phyloP scores from a whole-genome alignment of 2,113 vertebrate genomes.

The Entomyzon cyanotis region DNA sequence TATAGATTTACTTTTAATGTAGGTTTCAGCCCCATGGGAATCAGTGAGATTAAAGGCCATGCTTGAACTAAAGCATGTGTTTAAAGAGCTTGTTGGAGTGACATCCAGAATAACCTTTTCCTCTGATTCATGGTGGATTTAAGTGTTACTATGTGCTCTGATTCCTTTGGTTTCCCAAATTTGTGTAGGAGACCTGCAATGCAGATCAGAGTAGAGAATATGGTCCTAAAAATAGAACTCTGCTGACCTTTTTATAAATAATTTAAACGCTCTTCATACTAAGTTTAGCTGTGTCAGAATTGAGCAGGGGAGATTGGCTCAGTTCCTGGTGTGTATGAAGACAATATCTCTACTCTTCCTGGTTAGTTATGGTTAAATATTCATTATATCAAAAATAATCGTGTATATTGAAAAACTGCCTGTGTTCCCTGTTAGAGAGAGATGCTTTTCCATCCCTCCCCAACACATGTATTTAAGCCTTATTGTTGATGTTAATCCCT shows the following conservation, averaged over 20 bases:
- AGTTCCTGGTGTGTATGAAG: neutral
- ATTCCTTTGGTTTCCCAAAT: constrained; percentile 1
- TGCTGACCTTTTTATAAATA: constrained; percentile 69
- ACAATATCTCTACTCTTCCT: neutral
- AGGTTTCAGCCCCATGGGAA: neutral
- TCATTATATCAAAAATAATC: neutral
- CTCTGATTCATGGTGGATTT: neutral
- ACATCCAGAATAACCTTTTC: neutral
- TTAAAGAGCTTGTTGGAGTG: neutral
- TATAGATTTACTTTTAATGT: neutral
- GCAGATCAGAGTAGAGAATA: constrained; percentile 45
- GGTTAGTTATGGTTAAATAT: neutral
- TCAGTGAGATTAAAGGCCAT: neutral
- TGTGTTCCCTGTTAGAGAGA: neutral
- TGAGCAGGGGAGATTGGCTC: neutral
- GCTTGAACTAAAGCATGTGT: neutral
- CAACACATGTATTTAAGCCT: neutral
- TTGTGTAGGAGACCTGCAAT: constrained; percentile 46
- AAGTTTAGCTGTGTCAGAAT: constrained; percentile 41
- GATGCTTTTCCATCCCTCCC: neutral
- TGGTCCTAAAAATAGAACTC: constrained; percentile 58
- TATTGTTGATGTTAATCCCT: neutral
- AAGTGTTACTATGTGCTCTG: neutral
- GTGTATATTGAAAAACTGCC: neutral
- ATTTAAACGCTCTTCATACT: constrained; percentile 57